A percentile compares a stretch with the other conserved stretches of the same genome.
phyloP scores from a whole-genome alignment of 1,140 invertebrate species.

The Lordiphosa stackelbergi region DNA sequence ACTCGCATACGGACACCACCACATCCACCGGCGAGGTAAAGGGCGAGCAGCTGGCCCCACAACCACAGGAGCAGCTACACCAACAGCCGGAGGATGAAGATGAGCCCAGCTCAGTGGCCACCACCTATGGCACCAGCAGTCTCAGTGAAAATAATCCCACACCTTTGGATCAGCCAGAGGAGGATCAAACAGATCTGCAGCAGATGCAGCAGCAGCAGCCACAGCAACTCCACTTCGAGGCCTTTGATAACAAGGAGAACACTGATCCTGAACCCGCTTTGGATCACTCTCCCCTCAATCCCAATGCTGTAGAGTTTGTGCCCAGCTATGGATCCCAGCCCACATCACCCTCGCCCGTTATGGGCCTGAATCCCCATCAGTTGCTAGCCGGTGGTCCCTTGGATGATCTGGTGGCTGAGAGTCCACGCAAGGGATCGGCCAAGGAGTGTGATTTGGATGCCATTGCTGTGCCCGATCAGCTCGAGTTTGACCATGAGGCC shows the following conservation, averaged over 20 bases:
- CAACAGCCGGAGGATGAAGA: slow-evolving; percentile 56
- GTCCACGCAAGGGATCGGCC: slow-evolving; percentile 60
- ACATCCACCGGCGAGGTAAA: slow-evolving; percentile 56
- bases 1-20: slow-evolving; percentile 60
- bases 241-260: slow-evolving; percentile 61
- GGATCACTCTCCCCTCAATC: slow-evolving; percentile 63
- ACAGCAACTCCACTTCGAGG: slow-evolving; percentile 10
- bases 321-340: slow-evolving; percentile 64
- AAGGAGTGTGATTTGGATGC: slow-evolving; percentile 53
- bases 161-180: slow-evolving; percentile 22
- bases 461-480: slow-evolving; percentile 58
- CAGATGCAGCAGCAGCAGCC: slow-evolving; percentile 18
- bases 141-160: slow-evolving; percentile 55
- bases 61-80: slow-evolving; percentile 16
- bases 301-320: slow-evolving; percentile 68
- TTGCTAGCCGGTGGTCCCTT: slow-evolving; percentile 29
- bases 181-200: slow-evolving; percentile 20
- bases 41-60: slow-evolving; percentile 4
- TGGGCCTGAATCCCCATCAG: slow-evolving; percentile 34
- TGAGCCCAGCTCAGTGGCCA: slow-evolving; percentile 69
- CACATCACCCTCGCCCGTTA: slow-evolving; percentile 44
- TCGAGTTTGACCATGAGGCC: slow-evolving; percentile 62
- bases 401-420: slow-evolving; percentile 69
- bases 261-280: slow-evolving; percentile 20
- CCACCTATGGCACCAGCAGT: slow-evolving; percentile 69